Percentiles rank a stretch among this genome's conserved stretches.
These are phyloP conservation scores for Scytalopus superciliaris DNA, from an alignment of 2,113 vertebrate species.

Conservation along the genomic window DNA sequence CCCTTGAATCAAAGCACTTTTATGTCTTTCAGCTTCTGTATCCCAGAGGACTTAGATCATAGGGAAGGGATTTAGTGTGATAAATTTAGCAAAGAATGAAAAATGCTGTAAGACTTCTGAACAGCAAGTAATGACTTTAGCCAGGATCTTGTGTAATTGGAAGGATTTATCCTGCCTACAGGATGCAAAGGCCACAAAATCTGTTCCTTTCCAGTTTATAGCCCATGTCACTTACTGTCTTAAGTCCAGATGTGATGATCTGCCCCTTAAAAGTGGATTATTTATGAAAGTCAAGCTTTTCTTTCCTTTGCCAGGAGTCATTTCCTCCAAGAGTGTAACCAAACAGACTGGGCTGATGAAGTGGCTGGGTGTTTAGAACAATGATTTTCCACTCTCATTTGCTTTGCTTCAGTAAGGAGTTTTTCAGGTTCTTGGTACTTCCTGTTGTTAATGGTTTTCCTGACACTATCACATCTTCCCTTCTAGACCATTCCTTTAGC, in stretches of 20 bases:
- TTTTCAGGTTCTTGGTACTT: background rate
- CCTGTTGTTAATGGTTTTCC: background rate
- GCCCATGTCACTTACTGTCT: constrained; percentile 8
- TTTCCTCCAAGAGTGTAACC: background rate
- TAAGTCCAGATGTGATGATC: background rate
- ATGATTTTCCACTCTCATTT: background rate
- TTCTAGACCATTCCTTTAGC: background rate
- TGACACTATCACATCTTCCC: background rate
- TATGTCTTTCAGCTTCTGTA: constrained; percentile 49
- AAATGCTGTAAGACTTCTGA: constrained; percentile 45
- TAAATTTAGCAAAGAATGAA: constrained; percentile 69
- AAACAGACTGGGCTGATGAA: background rate
- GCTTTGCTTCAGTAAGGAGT: background rate
- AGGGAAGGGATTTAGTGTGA: constrained; percentile 65
- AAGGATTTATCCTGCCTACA: constrained; percentile 48
- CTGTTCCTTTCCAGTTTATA: constrained; percentile 51
- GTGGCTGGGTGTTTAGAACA: background rate
- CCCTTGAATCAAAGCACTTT: constrained; percentile 40
- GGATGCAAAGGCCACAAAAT: constrained; percentile 18
- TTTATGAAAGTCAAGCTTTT: background rate
- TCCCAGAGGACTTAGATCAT: constrained; percentile 58
- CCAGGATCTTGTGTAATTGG: constrained; percentile 38
- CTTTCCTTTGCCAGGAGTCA: background rate
- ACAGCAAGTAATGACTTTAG: constrained; percentile 69
- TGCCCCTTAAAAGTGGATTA: background rate